Percentiles rank a stretch among this genome's conserved stretches.
phyloP scores from a whole-genome alignment of 2,888 invertebrate species.

The Coelopa pilipes region DNA sequence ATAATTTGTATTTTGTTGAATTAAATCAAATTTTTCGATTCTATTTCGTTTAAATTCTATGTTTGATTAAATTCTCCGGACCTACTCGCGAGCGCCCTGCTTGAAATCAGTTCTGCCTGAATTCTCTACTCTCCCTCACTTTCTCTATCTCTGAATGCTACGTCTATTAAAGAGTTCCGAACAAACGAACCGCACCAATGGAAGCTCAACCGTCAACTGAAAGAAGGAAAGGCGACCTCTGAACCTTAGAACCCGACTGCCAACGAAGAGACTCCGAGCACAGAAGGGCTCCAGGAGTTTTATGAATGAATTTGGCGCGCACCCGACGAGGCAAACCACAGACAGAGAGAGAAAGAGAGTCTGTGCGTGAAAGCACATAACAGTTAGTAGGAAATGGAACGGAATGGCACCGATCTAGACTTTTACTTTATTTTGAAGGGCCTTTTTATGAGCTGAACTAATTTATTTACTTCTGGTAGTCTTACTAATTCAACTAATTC shows the following conservation, averaged over 20 bases:
- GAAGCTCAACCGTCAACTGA: slow-evolving; percentile 41
- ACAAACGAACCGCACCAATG: slow-evolving; percentile 38
- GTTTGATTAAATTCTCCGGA: neutral
- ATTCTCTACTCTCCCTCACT: neutral
- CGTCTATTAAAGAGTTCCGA: neutral
- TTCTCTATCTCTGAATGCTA: neutral
- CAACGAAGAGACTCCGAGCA: neutral
- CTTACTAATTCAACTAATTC: neutral
- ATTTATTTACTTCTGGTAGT: no score
- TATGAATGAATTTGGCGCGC: slow-evolving; percentile 41
- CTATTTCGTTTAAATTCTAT: neutral
- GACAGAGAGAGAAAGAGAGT: neutral
- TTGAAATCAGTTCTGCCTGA: neutral
- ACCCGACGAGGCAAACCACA: neutral
- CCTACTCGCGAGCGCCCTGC: neutral
- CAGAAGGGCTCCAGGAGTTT: neutral
- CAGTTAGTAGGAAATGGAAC: slow-evolving; percentile 9
- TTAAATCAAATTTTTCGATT: neutral
- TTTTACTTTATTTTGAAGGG: neutral
- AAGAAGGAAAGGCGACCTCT: neutral
- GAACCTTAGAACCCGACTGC: neutral
- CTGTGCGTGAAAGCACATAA: slow-evolving; percentile 11
- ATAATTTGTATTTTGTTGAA: neutral
- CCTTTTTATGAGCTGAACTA: no score
- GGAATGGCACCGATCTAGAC: neutral